Evolutionary conservation across 1,140 invertebrate species (phyloP).

Genomic region (Procambarus clarkii): DNA sequence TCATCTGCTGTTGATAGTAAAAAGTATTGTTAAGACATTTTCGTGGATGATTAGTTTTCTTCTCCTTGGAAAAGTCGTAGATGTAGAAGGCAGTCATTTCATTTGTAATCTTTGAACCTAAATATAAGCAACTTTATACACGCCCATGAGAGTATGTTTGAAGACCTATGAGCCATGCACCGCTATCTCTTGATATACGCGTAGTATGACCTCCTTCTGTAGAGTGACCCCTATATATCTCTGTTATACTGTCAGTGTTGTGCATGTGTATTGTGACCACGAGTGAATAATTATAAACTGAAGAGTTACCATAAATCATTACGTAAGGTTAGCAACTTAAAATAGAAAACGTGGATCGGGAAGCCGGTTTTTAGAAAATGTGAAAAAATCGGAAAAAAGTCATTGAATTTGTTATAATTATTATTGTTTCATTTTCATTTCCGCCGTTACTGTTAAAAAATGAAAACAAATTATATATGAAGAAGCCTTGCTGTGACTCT

Average conservation of each 20-base stretch:
- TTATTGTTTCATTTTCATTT: constrained; percentile 24
- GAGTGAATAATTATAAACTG: constrained; percentile 58
- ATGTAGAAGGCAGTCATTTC: no score
- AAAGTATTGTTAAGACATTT: no score
- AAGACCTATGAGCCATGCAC: constrained; percentile 58
- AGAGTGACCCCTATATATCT: constrained; percentile 52
- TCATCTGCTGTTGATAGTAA: no score
- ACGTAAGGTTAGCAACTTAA: constrained; percentile 58
- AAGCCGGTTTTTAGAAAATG: constrained; percentile 59
- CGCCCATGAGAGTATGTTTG: constrained; percentile 15
- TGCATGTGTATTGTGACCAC: constrained; percentile 64
- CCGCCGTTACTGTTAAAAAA: constrained; percentile 5
- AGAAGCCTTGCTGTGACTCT: constrained; percentile 57
- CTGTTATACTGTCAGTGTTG: constrained; percentile 64
- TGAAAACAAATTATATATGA: no score
- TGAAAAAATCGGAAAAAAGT: constrained; percentile 60
- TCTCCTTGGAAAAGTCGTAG: no score
- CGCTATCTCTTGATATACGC: constrained; percentile 57
- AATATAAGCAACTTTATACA: no score
- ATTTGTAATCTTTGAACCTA: no score
- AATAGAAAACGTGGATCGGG: constrained; percentile 63
- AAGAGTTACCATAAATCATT: constrained; percentile 60
- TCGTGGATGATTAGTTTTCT: no score
- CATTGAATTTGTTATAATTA: constrained; percentile 4
- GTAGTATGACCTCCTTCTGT: constrained; percentile 49